Base-by-base conservation (phyloP, 2,797 vertebrate species). In the Peromyscus attwateri region DNA sequence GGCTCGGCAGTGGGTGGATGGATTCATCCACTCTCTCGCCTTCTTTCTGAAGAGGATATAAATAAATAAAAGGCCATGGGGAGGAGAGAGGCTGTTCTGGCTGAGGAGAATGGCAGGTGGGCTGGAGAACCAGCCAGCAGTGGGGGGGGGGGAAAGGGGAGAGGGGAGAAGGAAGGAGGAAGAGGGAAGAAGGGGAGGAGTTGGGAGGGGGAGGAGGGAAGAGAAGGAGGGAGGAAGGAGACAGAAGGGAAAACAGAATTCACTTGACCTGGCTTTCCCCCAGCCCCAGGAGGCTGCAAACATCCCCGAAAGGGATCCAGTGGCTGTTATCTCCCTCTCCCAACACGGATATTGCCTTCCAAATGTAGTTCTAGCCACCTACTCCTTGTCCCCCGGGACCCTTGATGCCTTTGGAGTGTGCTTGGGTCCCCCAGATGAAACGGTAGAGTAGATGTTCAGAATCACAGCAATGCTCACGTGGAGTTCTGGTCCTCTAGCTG, bases 1-100 rank as follows among this genome's bases (percentile, higher is more conserved):
- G 92, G 40, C 82, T 88, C 3, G 14, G 84, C 96, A 97, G 4
- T 92, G 97, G 95, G 97, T 96, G 98, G 97, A 98, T 95, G 89
- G 98, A 93, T 94, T 71, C 94, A 85, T 84, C 95, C 89, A 89
- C 95, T 96, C 88, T 95, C 95, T 88, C 96, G 93, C 94, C 98
- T 97, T 96, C 94, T 46, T 95, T 97, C 95, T 73, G 87, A 88
- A 93, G 95, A 90, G 66, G 49, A 80, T 25, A n/a, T 60, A 57
- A 90, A 94, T 94, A 95, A 89, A 92, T 95, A 96, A 96, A 96
- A 70, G 87, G n/a, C 8, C 1, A 5, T 1, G 1, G 94, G 79
- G 70, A 71, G 81, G 46, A 29, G 55, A 31, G 76, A 43, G 82
- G 60, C 60, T 0, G 60, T n/a, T 77, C 62, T 0, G 0, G 77